phyloP scores from a whole-genome alignment of 1,140 invertebrate species.

The Zaprionus nigranus region DNA sequence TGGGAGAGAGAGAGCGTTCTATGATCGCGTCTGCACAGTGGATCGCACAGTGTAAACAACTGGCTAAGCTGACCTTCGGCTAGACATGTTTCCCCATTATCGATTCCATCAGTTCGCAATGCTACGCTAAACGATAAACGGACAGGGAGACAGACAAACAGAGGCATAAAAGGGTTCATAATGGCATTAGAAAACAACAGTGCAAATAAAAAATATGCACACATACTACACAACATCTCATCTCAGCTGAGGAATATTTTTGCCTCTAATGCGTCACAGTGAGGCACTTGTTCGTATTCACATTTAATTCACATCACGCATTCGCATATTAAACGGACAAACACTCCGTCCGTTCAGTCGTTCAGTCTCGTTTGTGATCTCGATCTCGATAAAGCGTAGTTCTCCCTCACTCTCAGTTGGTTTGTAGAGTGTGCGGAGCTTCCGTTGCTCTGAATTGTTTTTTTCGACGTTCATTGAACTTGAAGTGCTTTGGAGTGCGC shows the following conservation, averaged over 20 bases:
- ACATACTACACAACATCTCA: neutral
- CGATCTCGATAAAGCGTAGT: conserved; percentile 38
- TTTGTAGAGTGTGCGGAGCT: conserved; percentile 27
- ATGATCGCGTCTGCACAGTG: conserved; percentile 62
- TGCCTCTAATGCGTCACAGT: conserved; percentile 16
- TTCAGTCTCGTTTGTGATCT: conserved; percentile 52
- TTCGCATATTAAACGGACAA: conserved; percentile 33
- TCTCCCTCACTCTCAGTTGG: neutral
- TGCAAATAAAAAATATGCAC: conserved; percentile 13
- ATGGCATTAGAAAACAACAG: conserved; percentile 43
- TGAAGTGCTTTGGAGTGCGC: conserved; percentile 12
- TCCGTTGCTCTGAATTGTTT: conserved; percentile 40
- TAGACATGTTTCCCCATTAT: conserved; percentile 35
- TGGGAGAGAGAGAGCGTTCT: neutral
- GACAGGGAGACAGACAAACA: neutral
- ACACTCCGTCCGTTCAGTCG: conserved; percentile 9
- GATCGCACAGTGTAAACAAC: conserved; percentile 19
- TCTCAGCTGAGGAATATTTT: conserved; percentile 37
- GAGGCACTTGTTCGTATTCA: conserved; percentile 25
- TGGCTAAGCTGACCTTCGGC: conserved; percentile 19
- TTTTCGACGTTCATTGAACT: conserved; percentile 73
- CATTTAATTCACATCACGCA: conserved; percentile 47
- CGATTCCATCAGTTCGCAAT: conserved; percentile 47
- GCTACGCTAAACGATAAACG: conserved; percentile 43
- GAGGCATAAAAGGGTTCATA: conserved; percentile 39